Evolutionary conservation across 2,797 vertebrate genomes (phyloP), one percentile per base, ranked within the genome.

Genomic region (Cossypha niveicapilla): DNA sequence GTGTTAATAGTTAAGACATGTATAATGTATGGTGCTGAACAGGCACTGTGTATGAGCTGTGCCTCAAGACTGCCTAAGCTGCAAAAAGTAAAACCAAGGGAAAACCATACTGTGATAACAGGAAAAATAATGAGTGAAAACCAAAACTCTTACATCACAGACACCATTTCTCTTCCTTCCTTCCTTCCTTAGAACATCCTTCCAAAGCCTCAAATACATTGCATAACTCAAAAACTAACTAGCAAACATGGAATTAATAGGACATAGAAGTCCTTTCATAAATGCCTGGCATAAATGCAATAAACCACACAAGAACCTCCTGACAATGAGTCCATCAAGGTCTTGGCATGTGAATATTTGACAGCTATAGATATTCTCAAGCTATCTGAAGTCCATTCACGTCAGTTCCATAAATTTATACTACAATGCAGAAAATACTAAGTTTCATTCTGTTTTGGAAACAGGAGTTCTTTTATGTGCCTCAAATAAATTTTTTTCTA

Each of bases 1-100:
- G 7, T 14, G 25, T 34, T 24, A 56, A 23, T 21, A 34, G 7
- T 30, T 24, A 48, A 48, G 30, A 50, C 10, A 24, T 14, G 3
- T 17, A 8, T 21, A 34, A 56, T 22, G 13, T 24, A 56, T 0
- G 0, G 21, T 25, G 17, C 11, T 48, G 6, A 56, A 30, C 4
- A 56, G 25, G 13, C 8, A 48, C 42, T 21, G 17, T 21, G 13
- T 48, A 25, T 5, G 16, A 56, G 17, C 21, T 11, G 24, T 41
- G 47, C 56, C 30, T 72, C 41, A 9, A 41, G 19, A 56, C 17
- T 35, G 42, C 9, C 30, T 48, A 34, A 63, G 30, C 13, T 5
- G 45, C 11, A 73, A 56, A 41, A 63, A 25, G 21, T 14, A 28
- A 30, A 63, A 34, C 32, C 11, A 34, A 48, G 25, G 7, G 13